phyloP scores from a whole-genome alignment of 2,113 vertebrate genomes.

The Hippocampus zosterae region DNA sequence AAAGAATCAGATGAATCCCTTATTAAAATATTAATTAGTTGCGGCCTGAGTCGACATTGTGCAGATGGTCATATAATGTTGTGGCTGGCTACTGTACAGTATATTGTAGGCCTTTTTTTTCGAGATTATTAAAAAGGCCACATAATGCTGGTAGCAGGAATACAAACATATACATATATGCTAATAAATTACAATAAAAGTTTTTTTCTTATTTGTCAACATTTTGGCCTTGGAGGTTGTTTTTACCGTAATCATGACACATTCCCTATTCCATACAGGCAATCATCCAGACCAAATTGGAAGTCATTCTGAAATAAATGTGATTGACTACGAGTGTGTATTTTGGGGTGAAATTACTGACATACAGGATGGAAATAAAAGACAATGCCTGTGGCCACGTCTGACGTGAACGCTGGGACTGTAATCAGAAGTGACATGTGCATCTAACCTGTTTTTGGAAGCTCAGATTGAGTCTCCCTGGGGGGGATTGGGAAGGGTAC shows the following conservation, averaged over 20 bases:
- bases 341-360: conserved; percentile 9
- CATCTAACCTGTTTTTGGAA: conserved; percentile 72
- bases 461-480: conserved; percentile 62
- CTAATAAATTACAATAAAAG: background rate
- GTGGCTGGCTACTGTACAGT: background rate
- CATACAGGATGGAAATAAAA: conserved; percentile 28
- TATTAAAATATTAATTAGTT: too few species aligned
- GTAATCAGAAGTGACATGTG: conserved; percentile 75
- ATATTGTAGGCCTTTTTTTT: background rate
- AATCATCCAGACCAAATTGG: conserved; percentile 40
- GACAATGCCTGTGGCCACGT: conserved; percentile 46
- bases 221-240: background rate
- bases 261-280: background rate
- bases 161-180: background rate
- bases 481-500: conserved; percentile 23
- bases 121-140: background rate
- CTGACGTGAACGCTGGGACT: conserved; percentile 58
- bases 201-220: background rate
- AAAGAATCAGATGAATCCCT: too few species aligned
- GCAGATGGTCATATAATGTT: too few species aligned
- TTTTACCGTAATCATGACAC: background rate
- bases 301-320: background rate
- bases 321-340: conserved; percentile 20
- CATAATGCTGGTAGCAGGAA: background rate
- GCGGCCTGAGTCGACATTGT: too few species aligned